Evolutionary conservation across 2,888 invertebrate genomes (phyloP).

Genomic region (Meghimatium bilineatum): DNA sequence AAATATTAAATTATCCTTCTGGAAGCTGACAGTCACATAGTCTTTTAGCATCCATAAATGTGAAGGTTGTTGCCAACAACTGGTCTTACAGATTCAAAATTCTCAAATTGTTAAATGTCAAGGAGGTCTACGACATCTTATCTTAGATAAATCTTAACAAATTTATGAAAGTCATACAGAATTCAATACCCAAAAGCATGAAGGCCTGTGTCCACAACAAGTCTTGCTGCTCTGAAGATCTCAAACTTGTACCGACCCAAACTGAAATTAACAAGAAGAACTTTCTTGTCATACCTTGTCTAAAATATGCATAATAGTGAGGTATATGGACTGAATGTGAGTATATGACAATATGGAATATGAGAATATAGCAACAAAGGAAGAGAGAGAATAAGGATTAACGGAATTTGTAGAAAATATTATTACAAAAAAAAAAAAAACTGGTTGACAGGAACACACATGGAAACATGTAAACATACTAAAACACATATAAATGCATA

Average conservation of each 20-base stretch:
- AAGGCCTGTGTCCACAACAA: constrained; percentile 77
- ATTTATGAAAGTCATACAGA: not conserved
- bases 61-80: constrained; percentile 77
- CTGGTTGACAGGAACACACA: not conserved
- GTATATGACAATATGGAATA: not conserved
- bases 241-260: constrained; percentile 72
- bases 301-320: too few relatives aligned
- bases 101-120: not conserved
- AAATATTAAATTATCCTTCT: too few relatives aligned
- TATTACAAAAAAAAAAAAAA: not conserved
- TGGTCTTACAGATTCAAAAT: constrained; percentile 57
- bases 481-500: too few relatives aligned
- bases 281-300: not conserved
- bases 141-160: not conserved
- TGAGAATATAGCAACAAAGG: not conserved
- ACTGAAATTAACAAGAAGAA: constrained; percentile 51
- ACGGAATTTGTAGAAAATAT: too few relatives aligned
- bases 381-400: too few relatives aligned
- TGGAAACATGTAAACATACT: not conserved
- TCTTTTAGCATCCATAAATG: constrained; percentile 61
- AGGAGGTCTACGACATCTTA: not conserved
- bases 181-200: constrained; percentile 68
- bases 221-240: constrained; percentile 73
- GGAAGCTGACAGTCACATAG: too few relatives aligned
- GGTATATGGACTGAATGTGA: too few relatives aligned